Conservation (phyloP, 2,113 vertebrate species). For the Tragelaphus buxtoni region DNA sequence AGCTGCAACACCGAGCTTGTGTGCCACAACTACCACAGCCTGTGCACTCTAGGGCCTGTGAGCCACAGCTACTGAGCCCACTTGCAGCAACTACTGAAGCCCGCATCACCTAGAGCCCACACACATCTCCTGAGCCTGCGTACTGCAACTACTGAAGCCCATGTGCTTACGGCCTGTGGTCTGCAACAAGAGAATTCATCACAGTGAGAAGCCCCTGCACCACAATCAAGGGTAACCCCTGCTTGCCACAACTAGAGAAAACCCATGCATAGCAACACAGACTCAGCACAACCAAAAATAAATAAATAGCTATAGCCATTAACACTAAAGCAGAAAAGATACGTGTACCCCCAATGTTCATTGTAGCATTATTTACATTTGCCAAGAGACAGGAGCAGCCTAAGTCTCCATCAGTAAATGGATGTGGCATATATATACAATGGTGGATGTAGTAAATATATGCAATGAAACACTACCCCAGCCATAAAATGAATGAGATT, state of each 20-base stretch:
- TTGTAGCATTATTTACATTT: not conserved
- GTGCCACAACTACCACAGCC: not conserved
- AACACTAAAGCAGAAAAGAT: not conserved
- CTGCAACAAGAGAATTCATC: not conserved
- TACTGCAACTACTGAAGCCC: not conserved
- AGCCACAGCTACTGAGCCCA: not conserved
- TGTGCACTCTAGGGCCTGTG: not conserved
- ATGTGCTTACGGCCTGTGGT: not conserved
- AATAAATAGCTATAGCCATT: not conserved
- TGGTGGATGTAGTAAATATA: not conserved
- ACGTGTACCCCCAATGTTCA: not conserved
- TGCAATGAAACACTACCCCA: not conserved
- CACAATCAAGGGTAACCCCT: not conserved
- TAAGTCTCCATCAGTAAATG: not conserved
- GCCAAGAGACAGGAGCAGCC: not conserved
- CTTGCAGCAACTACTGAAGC: not conserved
- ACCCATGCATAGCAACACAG: not conserved
- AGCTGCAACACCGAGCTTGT: not conserved
- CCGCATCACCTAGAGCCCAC: too few species aligned
- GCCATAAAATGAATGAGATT: not conserved
- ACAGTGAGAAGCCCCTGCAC: not conserved
- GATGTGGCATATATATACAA: not conserved
- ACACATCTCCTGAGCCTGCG: not conserved
- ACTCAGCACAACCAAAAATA: not conserved
- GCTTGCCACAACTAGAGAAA: not conserved